Evolutionary conservation across 1,140 invertebrate genomes (phyloP), one percentile per base, ranked within the genome.

Genomic region (Panulirus ornatus): DNA sequence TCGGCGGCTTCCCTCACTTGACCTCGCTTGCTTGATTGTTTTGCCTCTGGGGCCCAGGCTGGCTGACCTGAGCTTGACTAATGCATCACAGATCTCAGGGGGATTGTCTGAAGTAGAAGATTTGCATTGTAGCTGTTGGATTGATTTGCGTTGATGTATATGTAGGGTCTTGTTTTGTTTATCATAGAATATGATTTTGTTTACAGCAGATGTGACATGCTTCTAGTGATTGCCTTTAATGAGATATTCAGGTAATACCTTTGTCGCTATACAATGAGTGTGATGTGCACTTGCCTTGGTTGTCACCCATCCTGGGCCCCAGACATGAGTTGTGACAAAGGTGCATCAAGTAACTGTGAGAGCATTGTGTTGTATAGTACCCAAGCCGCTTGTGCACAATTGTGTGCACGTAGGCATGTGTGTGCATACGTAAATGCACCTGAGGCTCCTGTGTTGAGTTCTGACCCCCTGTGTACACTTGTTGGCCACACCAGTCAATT

Each of bases 21-120:
- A 89, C 87, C 87, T 89, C 87, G 87, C 87, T 83, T 89, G 78
- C 78, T 83, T 89, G 87, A 63, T 89, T 89, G 79, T 83, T 89
- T 89, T 83, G 79, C 79, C 38, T 66, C 87, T 83, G 87, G 87
- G 79, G 87, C 87, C 87, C 70, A 81, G 87, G 79, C 87, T 58
- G 79, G 87, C 58, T 89, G 87, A 83, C 79, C 79, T 86, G 47
- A 86, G 66, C 66, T 54, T 73, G 47, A 76, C 66, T 42, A 71
- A 54, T 44, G 42, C 71, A 86, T 86, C 84, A 86, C 70, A 38
- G 44, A 75, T 86, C 63, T 73, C 87, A 54, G 58, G 87, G 87
- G 85, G 87, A 83, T 38, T 34, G 78, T 87, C 84, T 87, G 51
- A 73, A 83, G 79, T 83, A 83, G 79, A 71, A 40, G 71, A 70